phyloP scores from a whole-genome alignment of 2,888 invertebrate species.

The Mythimna lalbum region DNA sequence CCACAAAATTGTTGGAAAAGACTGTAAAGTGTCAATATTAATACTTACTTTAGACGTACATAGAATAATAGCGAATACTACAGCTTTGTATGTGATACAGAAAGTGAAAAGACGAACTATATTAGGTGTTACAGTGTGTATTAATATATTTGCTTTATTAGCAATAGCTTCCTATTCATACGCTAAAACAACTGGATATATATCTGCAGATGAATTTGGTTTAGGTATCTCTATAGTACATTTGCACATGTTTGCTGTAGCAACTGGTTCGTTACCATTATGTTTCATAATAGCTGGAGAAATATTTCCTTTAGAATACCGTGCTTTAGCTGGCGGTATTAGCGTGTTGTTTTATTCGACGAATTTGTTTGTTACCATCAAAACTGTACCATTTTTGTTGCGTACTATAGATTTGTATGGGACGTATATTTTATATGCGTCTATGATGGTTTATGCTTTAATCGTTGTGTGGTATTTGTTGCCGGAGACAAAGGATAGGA shows the following conservation, averaged over 20 bases:
- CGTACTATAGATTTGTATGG: constrained; percentile 75
- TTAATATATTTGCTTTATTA: constrained; percentile 75
- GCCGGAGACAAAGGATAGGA: constrained; percentile 84
- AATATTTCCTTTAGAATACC: constrained; percentile 91
- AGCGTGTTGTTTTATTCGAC: constrained; percentile 78
- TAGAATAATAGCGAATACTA: constrained; percentile 77
- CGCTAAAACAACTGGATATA: constrained; percentile 65
- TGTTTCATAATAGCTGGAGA: constrained; percentile 94
- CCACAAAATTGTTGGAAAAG: constrained; percentile 73
- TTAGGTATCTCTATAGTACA: constrained; percentile 77
- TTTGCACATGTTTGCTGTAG: constrained; percentile 88
- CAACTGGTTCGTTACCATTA: constrained; percentile 91
- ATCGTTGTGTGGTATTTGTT: constrained; percentile 74
- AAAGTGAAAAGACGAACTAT: constrained; percentile 80
- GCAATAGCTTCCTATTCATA: constrained; percentile 75
- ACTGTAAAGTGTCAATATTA: constrained; percentile 73
- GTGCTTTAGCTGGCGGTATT: constrained; percentile 90
- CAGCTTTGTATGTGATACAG: constrained; percentile 80
- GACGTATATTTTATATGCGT: constrained; percentile 74
- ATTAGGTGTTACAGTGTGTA: constrained; percentile 72
- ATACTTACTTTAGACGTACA: constrained; percentile 80
- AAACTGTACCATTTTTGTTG: constrained; percentile 77
- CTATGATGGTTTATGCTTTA: constrained; percentile 75
- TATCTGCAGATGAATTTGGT: constrained; percentile 72
- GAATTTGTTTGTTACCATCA: constrained; percentile 79